Conservation (phyloP, 2,888 invertebrate species). For the Desoria tigrina region DNA sequence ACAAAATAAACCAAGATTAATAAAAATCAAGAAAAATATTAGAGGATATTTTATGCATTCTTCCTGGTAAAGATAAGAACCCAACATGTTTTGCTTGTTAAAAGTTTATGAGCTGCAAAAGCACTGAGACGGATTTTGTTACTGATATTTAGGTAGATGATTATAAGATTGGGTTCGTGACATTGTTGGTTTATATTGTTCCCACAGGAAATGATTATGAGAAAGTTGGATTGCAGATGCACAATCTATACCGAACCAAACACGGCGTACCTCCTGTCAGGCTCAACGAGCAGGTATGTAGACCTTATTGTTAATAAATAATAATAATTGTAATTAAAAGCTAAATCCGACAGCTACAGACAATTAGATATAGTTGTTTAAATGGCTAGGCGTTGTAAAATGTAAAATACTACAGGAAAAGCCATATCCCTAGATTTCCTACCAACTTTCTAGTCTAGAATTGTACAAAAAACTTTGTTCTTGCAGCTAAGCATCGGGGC, state of each 20-base stretch:
- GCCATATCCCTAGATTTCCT: too few relatives aligned
- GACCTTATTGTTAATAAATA: not conserved
- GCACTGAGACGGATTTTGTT: too few relatives aligned
- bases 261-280: conserved; percentile 40
- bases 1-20: too few relatives aligned
- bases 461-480: not conserved
- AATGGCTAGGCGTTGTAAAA: not conserved
- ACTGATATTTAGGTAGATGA: too few relatives aligned
- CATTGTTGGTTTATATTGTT: too few relatives aligned
- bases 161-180: too few relatives aligned
- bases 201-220: conserved; percentile 39
- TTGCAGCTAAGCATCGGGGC: conserved; percentile 42
- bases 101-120: too few relatives aligned
- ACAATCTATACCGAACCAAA: conserved; percentile 40
- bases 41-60: too few relatives aligned
- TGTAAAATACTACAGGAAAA: not conserved
- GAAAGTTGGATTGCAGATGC: conserved; percentile 36
- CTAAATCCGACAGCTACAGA: not conserved
- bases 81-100: too few relatives aligned
- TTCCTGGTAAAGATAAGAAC: too few relatives aligned
- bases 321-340: not conserved
- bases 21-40: too few relatives aligned
- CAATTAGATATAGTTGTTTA: not conserved
- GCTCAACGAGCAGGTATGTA: conserved; percentile 42
- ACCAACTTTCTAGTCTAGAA: not conserved